Evolutionary conservation across 2,888 invertebrate species (phyloP).

Genomic region (Meghimatium bilineatum): DNA sequence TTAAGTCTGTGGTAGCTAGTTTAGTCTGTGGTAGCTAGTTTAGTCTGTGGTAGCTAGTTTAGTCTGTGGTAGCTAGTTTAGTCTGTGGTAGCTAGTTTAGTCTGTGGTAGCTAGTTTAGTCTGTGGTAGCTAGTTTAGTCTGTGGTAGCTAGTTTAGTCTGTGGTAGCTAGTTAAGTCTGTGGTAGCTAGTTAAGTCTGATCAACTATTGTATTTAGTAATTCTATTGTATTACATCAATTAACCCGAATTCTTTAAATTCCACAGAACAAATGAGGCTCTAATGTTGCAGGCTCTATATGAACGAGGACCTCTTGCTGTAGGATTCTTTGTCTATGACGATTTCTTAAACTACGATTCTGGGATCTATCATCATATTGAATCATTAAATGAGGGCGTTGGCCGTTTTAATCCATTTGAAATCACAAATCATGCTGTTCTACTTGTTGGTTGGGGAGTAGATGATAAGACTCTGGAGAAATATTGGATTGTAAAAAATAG

Average conservation of each 20-base stretch:
- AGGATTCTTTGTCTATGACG: constrained; percentile 78
- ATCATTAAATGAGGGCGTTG: constrained; percentile 62
- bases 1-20: no score
- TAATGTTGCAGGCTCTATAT: constrained; percentile 77
- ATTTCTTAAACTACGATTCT: constrained; percentile 75
- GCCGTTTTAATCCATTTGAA: constrained; percentile 78
- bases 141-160: no score
- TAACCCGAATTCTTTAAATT: neutral
- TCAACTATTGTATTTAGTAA: neutral
- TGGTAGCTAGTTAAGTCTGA: neutral
- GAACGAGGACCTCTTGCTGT: constrained; percentile 78
- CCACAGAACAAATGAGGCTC: constrained; percentile 77
- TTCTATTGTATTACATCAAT: neutral
- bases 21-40: no score
- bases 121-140: no score
- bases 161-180: neutral
- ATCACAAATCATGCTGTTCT: constrained; percentile 79
- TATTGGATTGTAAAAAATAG: constrained; percentile 78
- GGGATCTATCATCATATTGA: constrained; percentile 79
- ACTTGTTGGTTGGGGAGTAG: constrained; percentile 78
- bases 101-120: no score
- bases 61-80: no score
- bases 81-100: no score
- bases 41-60: no score
- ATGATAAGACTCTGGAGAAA: constrained; percentile 66